Percentiles rank a stretch among this genome's conserved stretches.
Evolutionary conservation across 2,888 invertebrate genomes (phyloP).

Genomic region (Machimus rusticus): DNA sequence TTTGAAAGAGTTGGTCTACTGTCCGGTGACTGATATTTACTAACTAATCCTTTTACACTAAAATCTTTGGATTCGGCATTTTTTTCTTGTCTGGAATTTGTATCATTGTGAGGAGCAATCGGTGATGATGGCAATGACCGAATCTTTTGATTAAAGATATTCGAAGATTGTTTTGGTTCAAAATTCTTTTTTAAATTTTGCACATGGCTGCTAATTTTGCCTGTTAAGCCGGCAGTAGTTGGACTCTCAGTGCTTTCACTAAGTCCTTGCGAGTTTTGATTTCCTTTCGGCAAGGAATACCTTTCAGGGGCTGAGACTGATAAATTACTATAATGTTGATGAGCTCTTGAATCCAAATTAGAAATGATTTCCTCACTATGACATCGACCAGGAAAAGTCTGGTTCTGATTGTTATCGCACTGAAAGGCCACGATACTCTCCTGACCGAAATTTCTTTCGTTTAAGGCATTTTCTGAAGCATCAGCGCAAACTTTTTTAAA

Average conservation of each 20-base stretch:
- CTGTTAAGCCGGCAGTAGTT: slow-evolving; percentile 52
- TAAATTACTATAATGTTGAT: slow-evolving; percentile 64
- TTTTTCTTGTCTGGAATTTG: slow-evolving; percentile 6
- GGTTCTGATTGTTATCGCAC: slow-evolving; percentile 48
- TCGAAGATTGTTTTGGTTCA: slow-evolving; percentile 72
- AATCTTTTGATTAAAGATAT: slow-evolving; percentile 51
- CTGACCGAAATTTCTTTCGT: slow-evolving; percentile 42
- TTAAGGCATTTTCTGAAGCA: slow-evolving; percentile 49
- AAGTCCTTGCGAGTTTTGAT: slow-evolving; percentile 40
- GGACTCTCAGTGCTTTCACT: slow-evolving; percentile 53
- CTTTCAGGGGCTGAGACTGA: slow-evolving; percentile 71
- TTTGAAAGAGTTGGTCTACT: slow-evolving; percentile 52
- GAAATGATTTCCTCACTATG: slow-evolving; percentile 61
- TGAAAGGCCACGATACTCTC: slow-evolving; percentile 32
- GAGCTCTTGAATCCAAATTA: slow-evolving; percentile 39
- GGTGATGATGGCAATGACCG: slow-evolving; percentile 71
- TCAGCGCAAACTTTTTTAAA: slow-evolving; percentile 59
- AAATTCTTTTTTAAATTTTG: slow-evolving; percentile 87
- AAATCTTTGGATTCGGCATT: slow-evolving; percentile 66
- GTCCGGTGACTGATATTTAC: slow-evolving; percentile 71
- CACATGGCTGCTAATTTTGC: slow-evolving; percentile 74
- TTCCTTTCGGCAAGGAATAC: slow-evolving; percentile 49
- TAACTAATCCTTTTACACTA: slow-evolving; percentile 79
- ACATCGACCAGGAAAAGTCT: slow-evolving; percentile 57
- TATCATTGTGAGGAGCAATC: slow-evolving; percentile 65